Conservation (phyloP, 2,888 invertebrate genomes). For the Chrysolina haemoptera region DNA sequence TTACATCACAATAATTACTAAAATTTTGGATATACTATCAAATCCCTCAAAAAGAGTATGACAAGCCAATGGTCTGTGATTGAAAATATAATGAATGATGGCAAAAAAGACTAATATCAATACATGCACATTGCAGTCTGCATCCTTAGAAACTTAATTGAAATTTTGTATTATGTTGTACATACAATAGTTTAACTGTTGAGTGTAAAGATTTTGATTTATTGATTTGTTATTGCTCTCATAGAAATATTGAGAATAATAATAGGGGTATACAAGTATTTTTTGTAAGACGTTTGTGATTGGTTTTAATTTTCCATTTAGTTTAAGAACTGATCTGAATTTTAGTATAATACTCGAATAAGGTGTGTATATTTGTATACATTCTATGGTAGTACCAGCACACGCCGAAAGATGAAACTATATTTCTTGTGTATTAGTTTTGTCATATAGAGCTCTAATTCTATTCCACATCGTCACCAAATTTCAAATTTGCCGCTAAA, state of each 20-base stretch:
- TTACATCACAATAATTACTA: too few relatives aligned
- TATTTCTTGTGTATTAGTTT: not conserved
- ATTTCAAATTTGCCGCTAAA: too few relatives aligned
- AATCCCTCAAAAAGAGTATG: not conserved
- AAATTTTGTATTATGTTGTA: slow-evolving; percentile 17
- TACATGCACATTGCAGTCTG: not conserved
- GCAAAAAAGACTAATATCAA: slow-evolving; percentile 10
- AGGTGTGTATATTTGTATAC: not conserved
- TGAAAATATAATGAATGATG: not conserved
- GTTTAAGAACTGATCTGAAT: not conserved
- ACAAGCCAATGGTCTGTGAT: not conserved
- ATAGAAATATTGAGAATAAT: not conserved
- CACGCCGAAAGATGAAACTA: not conserved
- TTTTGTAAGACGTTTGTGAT: not conserved
- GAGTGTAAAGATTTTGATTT: not conserved
- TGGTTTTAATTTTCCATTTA: not conserved
- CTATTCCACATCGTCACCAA: too few relatives aligned
- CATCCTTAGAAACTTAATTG: not conserved
- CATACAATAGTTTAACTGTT: slow-evolving; percentile 9
- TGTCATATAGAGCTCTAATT: too few relatives aligned
- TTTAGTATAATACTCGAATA: not conserved
- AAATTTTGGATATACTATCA: too few relatives aligned
- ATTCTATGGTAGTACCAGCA: too few relatives aligned
- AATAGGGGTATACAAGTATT: not conserved
- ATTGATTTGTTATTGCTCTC: not conserved